phyloP scores from a whole-genome alignment of 2,888 invertebrate species.

The Caenorhabditis sp. region DNA sequence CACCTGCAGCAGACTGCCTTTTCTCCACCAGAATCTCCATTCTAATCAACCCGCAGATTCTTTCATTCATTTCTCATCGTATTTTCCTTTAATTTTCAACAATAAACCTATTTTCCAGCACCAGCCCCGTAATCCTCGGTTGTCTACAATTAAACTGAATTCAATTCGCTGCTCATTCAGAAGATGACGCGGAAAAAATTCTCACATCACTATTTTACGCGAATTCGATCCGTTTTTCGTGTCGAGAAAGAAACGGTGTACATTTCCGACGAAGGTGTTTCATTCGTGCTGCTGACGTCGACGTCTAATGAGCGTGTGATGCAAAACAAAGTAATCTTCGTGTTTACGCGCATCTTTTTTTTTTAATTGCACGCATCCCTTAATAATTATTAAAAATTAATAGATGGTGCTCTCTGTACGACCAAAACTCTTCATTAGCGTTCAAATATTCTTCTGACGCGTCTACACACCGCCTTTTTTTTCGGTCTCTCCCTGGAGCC shows the following conservation, averaged over 20 bases:
- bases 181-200: too few relatives aligned
- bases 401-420: too few relatives aligned
- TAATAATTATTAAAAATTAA: too few relatives aligned
- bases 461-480: too few relatives aligned
- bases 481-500: not conserved
- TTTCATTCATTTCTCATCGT: not conserved
- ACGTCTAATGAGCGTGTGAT: too few relatives aligned
- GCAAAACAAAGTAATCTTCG: too few relatives aligned
- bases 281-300: conserved; percentile 3
- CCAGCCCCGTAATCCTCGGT: too few relatives aligned
- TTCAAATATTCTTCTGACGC: not conserved
- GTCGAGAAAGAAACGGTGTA: conserved; percentile 33
- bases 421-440: not conserved
- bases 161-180: too few relatives aligned
- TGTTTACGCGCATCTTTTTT: too few relatives aligned
- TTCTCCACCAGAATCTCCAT: conserved; percentile 27
- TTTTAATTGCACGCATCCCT: too few relatives aligned
- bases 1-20: not conserved
- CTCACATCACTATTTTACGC: conserved; percentile 27
- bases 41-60: not conserved
- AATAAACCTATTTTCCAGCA: conserved; percentile 31
- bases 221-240: conserved; percentile 36
- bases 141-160: too few relatives aligned
- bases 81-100: conserved; percentile 8
- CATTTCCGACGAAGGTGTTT: conserved; percentile 15